Percentiles rank a stretch among this genome's conserved stretches.
Evolutionary conservation across 2,113 vertebrate genomes (phyloP).

Genomic region (Petromus typicus): DNA sequence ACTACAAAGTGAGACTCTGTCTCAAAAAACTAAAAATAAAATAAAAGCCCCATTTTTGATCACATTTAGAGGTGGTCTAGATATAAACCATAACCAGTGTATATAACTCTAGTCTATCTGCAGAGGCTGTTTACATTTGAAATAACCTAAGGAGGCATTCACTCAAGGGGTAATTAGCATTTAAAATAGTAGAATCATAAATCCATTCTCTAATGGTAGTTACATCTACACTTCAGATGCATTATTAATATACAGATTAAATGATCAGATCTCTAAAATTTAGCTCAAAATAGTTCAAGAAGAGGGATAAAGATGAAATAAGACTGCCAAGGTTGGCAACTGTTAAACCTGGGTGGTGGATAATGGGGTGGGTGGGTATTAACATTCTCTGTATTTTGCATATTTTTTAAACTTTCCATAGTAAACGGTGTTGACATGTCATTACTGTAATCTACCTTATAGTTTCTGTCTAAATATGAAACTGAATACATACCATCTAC

Average conservation of each 20-base stretch:
- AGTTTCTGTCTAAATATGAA: constrained; percentile 32
- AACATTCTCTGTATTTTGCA: background rate
- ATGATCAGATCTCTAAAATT: background rate
- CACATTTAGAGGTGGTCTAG: background rate
- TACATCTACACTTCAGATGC: constrained; percentile 35
- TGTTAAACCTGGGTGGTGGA: background rate
- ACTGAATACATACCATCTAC: no score
- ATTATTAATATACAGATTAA: constrained; percentile 46
- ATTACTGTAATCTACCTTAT: background rate
- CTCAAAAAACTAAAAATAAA: no score
- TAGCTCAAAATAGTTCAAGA: constrained; percentile 8
- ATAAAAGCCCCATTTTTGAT: background rate
- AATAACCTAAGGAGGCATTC: constrained; percentile 3
- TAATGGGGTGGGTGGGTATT: background rate
- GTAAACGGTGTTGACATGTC: background rate
- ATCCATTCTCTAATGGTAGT: constrained; percentile 9
- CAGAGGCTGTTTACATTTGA: background rate
- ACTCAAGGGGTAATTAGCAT: background rate
- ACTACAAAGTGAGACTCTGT: no score
- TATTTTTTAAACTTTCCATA: background rate
- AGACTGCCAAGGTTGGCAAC: background rate
- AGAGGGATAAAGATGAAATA: background rate
- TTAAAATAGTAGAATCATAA: constrained; percentile 42
- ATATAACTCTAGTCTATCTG: background rate
- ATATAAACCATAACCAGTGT: background rate